Percentiles rank a stretch among this genome's conserved stretches.
Evolutionary conservation across 1,140 invertebrate genomes (phyloP).

Genomic region (Calephelis virginiensis): DNA sequence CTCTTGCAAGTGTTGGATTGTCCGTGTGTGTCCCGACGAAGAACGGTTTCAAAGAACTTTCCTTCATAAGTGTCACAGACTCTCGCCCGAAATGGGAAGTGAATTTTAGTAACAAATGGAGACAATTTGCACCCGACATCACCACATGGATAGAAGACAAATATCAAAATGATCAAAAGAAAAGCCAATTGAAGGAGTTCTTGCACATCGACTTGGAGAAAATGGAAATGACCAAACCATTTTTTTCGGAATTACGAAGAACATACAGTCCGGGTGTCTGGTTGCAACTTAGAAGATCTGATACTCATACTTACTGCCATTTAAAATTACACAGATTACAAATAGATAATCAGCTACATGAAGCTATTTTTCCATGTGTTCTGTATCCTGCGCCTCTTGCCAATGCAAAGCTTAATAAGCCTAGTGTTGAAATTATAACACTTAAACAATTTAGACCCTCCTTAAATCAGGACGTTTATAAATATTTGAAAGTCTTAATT

Average conservation of each 20-base stretch:
- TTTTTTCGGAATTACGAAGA: conserved; percentile 87
- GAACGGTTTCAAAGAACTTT: conserved; percentile 79
- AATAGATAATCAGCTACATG: conserved; percentile 89
- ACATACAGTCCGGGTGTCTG: conserved; percentile 88
- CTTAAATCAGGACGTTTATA: conserved; percentile 81
- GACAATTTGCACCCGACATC: conserved; percentile 86
- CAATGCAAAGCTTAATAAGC: conserved; percentile 73
- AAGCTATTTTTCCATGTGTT: conserved; percentile 88
- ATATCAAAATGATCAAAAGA: conserved; percentile 83
- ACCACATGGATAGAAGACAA: conserved; percentile 91
- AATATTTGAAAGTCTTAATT: conserved; percentile 85
- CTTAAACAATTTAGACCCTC: conserved; percentile 80
- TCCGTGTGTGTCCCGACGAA: conserved; percentile 80
- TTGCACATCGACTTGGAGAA: conserved; percentile 88
- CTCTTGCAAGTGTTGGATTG: conserved; percentile 84
- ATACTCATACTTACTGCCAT: conserved; percentile 84
- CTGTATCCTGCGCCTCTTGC: conserved; percentile 80
- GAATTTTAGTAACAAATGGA: conserved; percentile 88
- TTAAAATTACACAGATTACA: conserved; percentile 83
- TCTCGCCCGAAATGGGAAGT: conserved; percentile 90
- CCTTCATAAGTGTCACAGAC: conserved; percentile 83
- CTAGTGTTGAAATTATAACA: conserved; percentile 84
- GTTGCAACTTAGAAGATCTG: conserved; percentile 85
- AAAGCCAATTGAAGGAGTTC: conserved; percentile 88
- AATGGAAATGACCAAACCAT: conserved; percentile 93